Evolutionary conservation across 1,140 invertebrate species (phyloP), one percentile per base, ranked within the genome.

Genomic region (Calephelis virginiensis): DNA sequence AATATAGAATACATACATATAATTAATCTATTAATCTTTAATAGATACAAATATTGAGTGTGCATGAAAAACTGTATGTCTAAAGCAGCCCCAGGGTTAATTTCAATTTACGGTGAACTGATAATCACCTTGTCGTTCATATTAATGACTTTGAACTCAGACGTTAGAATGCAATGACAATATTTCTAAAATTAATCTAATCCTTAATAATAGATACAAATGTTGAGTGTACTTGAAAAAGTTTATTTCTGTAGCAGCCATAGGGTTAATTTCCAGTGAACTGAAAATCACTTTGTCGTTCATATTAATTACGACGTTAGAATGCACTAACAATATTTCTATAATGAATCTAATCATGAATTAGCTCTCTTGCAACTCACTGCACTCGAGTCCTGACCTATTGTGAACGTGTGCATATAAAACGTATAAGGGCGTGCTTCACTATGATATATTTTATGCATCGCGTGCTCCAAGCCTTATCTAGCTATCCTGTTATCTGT

Each of bases 301-400:
- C 40, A 9, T 43, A 43, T 43, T 9, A 43, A 43, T 43, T 43
- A 9, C 28, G 28, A 28, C 28, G 40, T 71, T 66, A 67, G 66
- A 56, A 13, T 56, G 59, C 63, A 63, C 66, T 65, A 47, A 62
- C 63, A 67, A 61, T 70, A 70, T 67, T 70, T 73, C 68, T 73
- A 70, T 70, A 69, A 66, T 67, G 59, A 71, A 72, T 72, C 65
- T 74, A 69, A 71, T 74, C 53, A 72, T 67, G 67, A 67, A 74
- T 75, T 72, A 72, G 70, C 67, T 61, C 63, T 63, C 68, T 71
- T 72, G 56, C 65, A 63, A 56, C 61, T 61, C 47, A 70, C 43
- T 68, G 71, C 64, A 63, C 65, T 66, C 73, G 60, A 65, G 49
- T 68, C 67, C 70, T 66, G 66, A 63, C 60, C 70, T 72, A 72